Conservation (phyloP, 64 coral and sea anemone species). For the Porites australiensis region DNA sequence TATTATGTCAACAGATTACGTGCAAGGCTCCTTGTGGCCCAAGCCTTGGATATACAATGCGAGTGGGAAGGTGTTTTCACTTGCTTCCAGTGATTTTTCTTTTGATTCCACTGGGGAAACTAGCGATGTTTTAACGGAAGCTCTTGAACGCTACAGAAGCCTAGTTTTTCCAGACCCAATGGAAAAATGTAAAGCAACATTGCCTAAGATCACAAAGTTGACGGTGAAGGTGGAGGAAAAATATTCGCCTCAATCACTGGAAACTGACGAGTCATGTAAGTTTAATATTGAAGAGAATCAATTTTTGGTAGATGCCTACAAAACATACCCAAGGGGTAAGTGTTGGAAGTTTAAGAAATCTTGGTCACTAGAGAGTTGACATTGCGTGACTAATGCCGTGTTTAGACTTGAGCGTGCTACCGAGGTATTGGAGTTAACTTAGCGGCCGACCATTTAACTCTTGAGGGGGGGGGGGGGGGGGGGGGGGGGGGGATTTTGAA, state of each 20-base stretch:
- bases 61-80: background rate
- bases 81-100: slow-evolving; percentile 8
- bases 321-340: background rate
- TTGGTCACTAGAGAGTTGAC: too few relatives aligned
- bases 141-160: slow-evolving; percentile 15
- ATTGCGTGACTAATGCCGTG: too few relatives aligned
- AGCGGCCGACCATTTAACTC: too few relatives aligned
- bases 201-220: slow-evolving; percentile 20
- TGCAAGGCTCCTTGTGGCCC: slow-evolving; percentile 37
- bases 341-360: background rate
- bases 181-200: slow-evolving; percentile 23
- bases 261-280: slow-evolving; percentile 66
- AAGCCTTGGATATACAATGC: slow-evolving; percentile 30
- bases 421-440: too few relatives aligned
- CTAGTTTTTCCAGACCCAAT: slow-evolving; percentile 50
- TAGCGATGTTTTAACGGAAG: slow-evolving; percentile 45
- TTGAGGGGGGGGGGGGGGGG: too few relatives aligned
- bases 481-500: too few relatives aligned
- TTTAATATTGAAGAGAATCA: background rate
- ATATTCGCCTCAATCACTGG: slow-evolving; percentile 8
- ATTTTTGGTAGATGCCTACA: background rate
- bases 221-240: slow-evolving; percentile 32
- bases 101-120: slow-evolving; percentile 14
- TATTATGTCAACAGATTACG: slow-evolving; percentile 24
- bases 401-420: too few relatives aligned